Conservation (phyloP, 2,113 vertebrate genomes). For the Psammodynastes pulverulentus region DNA sequence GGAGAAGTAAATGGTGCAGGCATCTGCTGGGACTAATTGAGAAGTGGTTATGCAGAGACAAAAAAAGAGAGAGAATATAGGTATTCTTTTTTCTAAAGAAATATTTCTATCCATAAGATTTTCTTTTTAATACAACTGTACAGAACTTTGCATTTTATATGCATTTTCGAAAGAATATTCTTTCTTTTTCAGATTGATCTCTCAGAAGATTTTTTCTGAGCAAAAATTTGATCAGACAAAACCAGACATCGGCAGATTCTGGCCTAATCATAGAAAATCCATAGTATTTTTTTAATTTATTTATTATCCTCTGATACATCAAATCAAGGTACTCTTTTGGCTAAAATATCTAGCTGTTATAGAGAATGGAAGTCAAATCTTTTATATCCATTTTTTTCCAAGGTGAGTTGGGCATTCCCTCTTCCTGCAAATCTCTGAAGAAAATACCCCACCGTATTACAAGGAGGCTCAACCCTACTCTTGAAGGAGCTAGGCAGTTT, state of each 20-base stretch:
- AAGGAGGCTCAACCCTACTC: not conserved
- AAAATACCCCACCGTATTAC: constrained; percentile 12
- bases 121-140: not conserved
- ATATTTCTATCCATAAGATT: not conserved
- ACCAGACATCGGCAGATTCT: not conserved
- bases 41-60: not conserved
- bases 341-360: constrained; percentile 42
- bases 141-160: not conserved
- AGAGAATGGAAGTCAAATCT: not conserved
- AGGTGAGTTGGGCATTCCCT: constrained; percentile 50
- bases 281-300: not conserved
- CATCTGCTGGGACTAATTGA: not conserved
- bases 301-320: constrained; percentile 7
- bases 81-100: not conserved
- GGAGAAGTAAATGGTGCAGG: not conserved
- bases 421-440: constrained; percentile 45
- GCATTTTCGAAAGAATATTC: not conserved
- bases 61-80: not conserved
- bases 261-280: not conserved
- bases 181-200: not conserved
- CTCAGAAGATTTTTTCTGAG: not conserved
- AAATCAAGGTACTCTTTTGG: constrained; percentile 40
- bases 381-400: constrained; percentile 22
- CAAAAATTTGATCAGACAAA: not conserved
- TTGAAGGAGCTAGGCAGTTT: not conserved